Conservation (phyloP, 2,888 invertebrate genomes). For the Drosophila rubida region DNA sequence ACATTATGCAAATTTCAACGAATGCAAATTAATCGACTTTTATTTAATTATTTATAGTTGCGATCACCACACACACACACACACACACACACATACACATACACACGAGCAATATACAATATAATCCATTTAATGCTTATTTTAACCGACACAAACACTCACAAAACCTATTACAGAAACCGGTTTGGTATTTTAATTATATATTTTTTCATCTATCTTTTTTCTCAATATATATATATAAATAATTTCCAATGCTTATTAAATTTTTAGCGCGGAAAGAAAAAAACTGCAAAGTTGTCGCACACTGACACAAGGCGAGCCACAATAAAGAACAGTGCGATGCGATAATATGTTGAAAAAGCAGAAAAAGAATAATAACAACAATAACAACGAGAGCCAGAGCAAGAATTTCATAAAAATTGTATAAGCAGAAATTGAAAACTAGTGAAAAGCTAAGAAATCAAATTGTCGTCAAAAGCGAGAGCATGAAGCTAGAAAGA, state of each 20-base stretch:
- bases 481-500: conserved; percentile 52
- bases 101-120: conserved; percentile 1
- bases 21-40: conserved; percentile 39
- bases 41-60: conserved; percentile 45
- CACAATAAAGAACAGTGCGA: conserved; percentile 47
- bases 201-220: conserved; percentile 6
- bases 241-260: conserved; percentile 45
- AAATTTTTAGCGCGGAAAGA: conserved; percentile 39
- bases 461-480: conserved; percentile 67
- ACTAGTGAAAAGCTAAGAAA: conserved; percentile 55
- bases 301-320: conserved; percentile 12
- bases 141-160: conserved; percentile 23
- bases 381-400: conserved; percentile 26
- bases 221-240: conserved; percentile 43
- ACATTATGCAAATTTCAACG: conserved; percentile 55
- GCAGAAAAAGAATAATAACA: conserved; percentile 19
- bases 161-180: conserved; percentile 55
- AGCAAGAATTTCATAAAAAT: conserved; percentile 20
- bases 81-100: too few relatives aligned
- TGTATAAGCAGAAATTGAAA: conserved; percentile 37
- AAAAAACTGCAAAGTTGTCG: conserved; percentile 12
- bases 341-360: conserved; percentile 54
- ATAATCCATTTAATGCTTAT: conserved; percentile 28
- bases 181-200: conserved; percentile 55
- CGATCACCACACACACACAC: neutral